Conservation (phyloP, 2,888 invertebrate genomes). For the Stenoptilia bipunctidactyla region DNA sequence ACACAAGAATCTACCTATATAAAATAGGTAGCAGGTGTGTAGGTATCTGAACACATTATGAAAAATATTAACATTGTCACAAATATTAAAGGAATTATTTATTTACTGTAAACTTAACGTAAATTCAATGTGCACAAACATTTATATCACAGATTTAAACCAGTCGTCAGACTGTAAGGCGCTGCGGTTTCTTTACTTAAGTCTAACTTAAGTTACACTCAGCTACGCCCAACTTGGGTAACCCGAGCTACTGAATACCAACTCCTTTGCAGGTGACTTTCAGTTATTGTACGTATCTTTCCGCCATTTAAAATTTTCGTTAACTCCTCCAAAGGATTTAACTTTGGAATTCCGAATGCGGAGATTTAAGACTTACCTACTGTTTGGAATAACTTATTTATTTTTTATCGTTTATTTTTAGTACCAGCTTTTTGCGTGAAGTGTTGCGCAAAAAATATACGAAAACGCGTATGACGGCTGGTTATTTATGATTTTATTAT, state of each 20-base stretch:
- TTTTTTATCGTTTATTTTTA: background rate
- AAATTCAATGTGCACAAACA: constrained; percentile 6
- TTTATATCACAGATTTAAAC: constrained; percentile 42
- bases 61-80: too few species aligned
- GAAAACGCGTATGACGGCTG: too few species aligned
- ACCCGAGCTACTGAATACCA: constrained; percentile 48
- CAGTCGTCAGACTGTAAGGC: constrained; percentile 51
- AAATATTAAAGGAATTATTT: too few species aligned
- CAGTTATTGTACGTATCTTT: constrained; percentile 23
- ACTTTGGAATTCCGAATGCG: constrained; percentile 31
- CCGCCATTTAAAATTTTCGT: constrained; percentile 43
- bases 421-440: too few species aligned
- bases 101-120: too few species aligned
- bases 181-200: constrained; percentile 62
- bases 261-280: constrained; percentile 57
- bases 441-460: too few species aligned
- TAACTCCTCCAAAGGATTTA: constrained; percentile 6
- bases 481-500: too few species aligned
- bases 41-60: too few species aligned
- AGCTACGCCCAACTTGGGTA: constrained; percentile 54
- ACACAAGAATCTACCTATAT: too few species aligned
- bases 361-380: constrained; percentile 22
- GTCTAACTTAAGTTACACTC: constrained; percentile 48
- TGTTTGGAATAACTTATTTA: background rate
- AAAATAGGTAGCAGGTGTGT: too few species aligned